Evolutionary conservation across 2,797 vertebrate genomes (phyloP).

Genomic region (Eupleurogrammus muticus): DNA sequence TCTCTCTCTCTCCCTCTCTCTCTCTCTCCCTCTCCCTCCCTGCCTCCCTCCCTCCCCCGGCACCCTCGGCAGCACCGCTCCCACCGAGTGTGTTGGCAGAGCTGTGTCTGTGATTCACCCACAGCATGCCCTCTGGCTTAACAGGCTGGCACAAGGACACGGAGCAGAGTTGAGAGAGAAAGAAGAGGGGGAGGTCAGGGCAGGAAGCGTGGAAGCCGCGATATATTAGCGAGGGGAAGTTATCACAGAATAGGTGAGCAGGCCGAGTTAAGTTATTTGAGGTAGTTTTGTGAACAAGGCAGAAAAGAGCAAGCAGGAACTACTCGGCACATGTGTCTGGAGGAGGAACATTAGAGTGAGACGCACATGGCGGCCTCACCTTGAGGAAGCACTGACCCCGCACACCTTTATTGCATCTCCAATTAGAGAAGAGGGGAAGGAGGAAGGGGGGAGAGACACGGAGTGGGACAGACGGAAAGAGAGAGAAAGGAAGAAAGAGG

Average conservation of each 20-base stretch:
- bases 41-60: constrained; percentile 48
- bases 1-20: too few relatives aligned
- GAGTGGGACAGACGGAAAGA: constrained; percentile 62
- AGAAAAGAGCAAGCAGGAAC: constrained; percentile 38
- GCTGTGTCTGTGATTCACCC: constrained; percentile 67
- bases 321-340: constrained; percentile 49
- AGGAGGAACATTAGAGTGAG: constrained; percentile 59
- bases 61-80: constrained; percentile 65
- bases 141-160: constrained; percentile 77
- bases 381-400: constrained; percentile 85
- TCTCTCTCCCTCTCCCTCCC: too few relatives aligned
- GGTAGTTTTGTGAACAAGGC: constrained; percentile 49
- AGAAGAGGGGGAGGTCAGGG: constrained; percentile 24
- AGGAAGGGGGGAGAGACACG: constrained; percentile 68
- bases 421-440: constrained; percentile 74
- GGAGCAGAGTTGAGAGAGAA: constrained; percentile 52
- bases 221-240: constrained; percentile 49
- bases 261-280: constrained; percentile 36
- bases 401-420: constrained; percentile 81
- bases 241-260: constrained; percentile 23
- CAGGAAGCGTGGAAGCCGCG: constrained; percentile 26
- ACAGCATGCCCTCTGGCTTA: constrained; percentile 78
- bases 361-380: constrained; percentile 76
- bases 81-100: constrained; percentile 76
- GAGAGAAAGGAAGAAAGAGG: constrained; percentile 69